Evolutionary conservation across 1,140 invertebrate genomes (phyloP).

Genomic region (Mya arenaria): DNA sequence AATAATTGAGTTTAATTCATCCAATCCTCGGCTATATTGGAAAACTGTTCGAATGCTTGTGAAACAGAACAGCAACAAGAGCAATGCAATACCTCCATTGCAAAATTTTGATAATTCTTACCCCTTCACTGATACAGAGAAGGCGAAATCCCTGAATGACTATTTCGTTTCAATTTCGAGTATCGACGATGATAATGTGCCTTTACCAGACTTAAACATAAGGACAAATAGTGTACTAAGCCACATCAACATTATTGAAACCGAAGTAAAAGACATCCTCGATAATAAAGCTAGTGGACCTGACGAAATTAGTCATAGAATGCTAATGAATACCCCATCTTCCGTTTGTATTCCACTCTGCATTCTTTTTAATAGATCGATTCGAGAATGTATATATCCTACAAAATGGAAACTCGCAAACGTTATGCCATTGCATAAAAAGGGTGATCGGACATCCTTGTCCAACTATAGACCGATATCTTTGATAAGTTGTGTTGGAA

Average conservation of each 20-base stretch:
- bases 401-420: slow-evolving; percentile 31
- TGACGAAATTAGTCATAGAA: slow-evolving; percentile 45
- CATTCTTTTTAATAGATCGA: slow-evolving; percentile 33
- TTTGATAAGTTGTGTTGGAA: slow-evolving; percentile 39
- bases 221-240: not conserved
- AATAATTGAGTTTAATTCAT: not conserved
- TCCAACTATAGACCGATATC: slow-evolving; percentile 55
- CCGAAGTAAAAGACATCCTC: not conserved
- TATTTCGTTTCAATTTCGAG: slow-evolving; percentile 30
- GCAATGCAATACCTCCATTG: not conserved
- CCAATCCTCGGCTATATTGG: slow-evolving; percentile 6
- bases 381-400: slow-evolving; percentile 12
- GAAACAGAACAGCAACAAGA: slow-evolving; percentile 4
- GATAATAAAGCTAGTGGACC: slow-evolving; percentile 21
- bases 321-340: not conserved
- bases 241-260: not conserved
- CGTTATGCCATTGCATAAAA: slow-evolving; percentile 53
- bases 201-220: not conserved
- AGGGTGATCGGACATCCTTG: slow-evolving; percentile 6
- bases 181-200: not conserved
- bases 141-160: slow-evolving; percentile 19
- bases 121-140: not conserved
- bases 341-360: slow-evolving; percentile 1
- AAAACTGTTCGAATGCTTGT: slow-evolving; percentile 18
- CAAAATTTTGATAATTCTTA: not conserved